Percentiles rank a stretch among this genome's conserved stretches.
phyloP scores from a whole-genome alignment of 2,888 invertebrate genomes.

The Trachelus stipa region DNA sequence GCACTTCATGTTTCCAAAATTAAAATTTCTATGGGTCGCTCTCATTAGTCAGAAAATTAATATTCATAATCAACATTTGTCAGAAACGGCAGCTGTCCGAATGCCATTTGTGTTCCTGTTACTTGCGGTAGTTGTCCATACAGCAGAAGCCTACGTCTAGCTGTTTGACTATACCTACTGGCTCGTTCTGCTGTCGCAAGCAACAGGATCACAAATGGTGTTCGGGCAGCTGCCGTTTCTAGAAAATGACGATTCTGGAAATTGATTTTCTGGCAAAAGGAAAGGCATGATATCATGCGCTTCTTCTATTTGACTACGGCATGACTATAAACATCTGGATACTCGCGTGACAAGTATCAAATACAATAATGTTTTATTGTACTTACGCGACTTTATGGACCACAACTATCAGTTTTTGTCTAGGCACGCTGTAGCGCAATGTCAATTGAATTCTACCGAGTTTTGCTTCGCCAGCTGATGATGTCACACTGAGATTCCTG shows the following conservation, averaged over 20 bases:
- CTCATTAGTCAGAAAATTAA: no score
- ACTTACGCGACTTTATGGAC: constrained; percentile 92
- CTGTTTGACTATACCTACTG: no score
- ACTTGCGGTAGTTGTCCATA: no score
- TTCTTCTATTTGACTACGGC: neutral
- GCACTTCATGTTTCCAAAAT: neutral
- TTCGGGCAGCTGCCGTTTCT: no score
- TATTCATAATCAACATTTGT: no score
- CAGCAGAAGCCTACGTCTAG: no score
- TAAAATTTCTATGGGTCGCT: neutral
- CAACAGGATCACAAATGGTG: no score
- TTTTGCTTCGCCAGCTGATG: constrained; percentile 79
- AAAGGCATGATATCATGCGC: neutral
- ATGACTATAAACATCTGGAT: neutral
- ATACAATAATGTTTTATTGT: constrained; percentile 8
- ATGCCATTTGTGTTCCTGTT: no score
- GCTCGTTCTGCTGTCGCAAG: no score
- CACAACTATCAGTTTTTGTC: constrained; percentile 85
- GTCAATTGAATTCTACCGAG: constrained; percentile 87
- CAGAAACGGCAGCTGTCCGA: no score
- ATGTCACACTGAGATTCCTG: constrained; percentile 72
- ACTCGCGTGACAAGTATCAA: neutral
- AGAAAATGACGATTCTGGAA: no score
- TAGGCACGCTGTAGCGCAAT: constrained; percentile 84
- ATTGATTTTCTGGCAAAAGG: neutral